These are phyloP conservation scores for Molossus molossus DNA, from an alignment of 2,797 vertebrate species.

Conservation along the genomic window DNA sequence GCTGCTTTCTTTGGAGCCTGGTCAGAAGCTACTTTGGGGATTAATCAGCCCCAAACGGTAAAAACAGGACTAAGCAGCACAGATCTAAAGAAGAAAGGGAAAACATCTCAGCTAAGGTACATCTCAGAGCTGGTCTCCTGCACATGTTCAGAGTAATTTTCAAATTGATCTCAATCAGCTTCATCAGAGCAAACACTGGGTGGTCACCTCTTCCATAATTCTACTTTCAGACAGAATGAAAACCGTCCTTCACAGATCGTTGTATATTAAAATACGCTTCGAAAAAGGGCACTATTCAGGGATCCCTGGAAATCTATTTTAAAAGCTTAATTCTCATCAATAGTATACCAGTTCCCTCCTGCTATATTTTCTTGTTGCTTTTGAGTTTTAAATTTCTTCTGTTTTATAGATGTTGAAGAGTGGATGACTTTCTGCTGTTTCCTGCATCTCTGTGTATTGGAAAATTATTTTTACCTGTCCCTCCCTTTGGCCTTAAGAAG, in stretches of 20 bases:
- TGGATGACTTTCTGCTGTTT: slow-evolving; percentile 20
- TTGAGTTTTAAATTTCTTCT: slow-evolving; percentile 8
- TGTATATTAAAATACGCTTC: slow-evolving; percentile 11
- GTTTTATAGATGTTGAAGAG: neutral
- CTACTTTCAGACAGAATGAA: slow-evolving; percentile 46
- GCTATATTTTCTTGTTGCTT: neutral
- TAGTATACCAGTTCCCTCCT: neutral
- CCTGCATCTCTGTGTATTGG: neutral
- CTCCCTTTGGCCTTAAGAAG: slow-evolving; percentile 23
- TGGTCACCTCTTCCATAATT: neutral
- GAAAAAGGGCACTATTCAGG: neutral
- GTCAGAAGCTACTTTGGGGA: neutral
- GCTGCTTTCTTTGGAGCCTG: neutral
- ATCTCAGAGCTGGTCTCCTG: neutral
- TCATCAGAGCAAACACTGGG: neutral
- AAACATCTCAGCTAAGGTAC: neutral
- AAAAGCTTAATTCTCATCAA: slow-evolving; percentile 21
- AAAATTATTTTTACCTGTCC: neutral
- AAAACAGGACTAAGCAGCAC: neutral
- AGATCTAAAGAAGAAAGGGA: neutral
- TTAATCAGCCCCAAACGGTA: neutral
- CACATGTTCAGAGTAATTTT: neutral
- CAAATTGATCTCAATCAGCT: neutral
- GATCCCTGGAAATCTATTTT: slow-evolving; percentile 9
- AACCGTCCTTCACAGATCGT: neutral